phyloP scores from a whole-genome alignment of 2,888 invertebrate species.

The Lithophane leautieri region DNA sequence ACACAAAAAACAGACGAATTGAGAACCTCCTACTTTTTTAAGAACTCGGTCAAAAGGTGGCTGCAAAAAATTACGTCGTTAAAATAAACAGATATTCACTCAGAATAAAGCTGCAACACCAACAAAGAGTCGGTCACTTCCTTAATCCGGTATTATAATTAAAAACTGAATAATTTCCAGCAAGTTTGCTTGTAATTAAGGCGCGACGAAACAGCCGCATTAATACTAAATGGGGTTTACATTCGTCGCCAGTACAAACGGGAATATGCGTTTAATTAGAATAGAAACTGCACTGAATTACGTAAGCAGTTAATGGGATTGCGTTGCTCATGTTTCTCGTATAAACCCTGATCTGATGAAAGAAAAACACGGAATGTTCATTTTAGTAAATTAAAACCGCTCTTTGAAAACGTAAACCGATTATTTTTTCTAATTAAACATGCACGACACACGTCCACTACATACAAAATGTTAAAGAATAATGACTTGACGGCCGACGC shows the following conservation, averaged over 20 bases:
- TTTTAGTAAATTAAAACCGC: conserved; percentile 6
- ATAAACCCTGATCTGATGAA: conserved; percentile 17
- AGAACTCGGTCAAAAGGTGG: too few species aligned
- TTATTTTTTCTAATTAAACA: not conserved
- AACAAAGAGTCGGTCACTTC: conserved; percentile 54
- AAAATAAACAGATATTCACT: not conserved
- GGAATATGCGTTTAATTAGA: conserved; percentile 64
- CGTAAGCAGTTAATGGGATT: conserved; percentile 51
- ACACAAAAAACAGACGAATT: too few species aligned
- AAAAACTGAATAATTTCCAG: conserved; percentile 73
- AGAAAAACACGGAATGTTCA: conserved; percentile 31
- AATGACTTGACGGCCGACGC: conserved; percentile 27
- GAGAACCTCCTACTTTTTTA: too few species aligned
- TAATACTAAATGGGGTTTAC: conserved; percentile 71
- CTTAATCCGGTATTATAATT: conserved; percentile 71
- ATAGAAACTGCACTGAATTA: conserved; percentile 57
- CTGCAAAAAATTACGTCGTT: too few species aligned
- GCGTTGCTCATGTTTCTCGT: conserved; percentile 30
- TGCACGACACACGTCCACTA: conserved; percentile 3
- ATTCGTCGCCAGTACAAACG: conserved; percentile 57
- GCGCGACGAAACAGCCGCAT: conserved; percentile 65
- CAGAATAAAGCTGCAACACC: not conserved
- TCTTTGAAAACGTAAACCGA: not conserved
- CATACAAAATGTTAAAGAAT: not conserved
- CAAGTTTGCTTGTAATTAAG: conserved; percentile 70